A percentile compares a stretch with the other conserved stretches of the same genome.
phyloP scores from a whole-genome alignment of 2,888 invertebrate genomes.

The Gonocerus acuteangulatus region DNA sequence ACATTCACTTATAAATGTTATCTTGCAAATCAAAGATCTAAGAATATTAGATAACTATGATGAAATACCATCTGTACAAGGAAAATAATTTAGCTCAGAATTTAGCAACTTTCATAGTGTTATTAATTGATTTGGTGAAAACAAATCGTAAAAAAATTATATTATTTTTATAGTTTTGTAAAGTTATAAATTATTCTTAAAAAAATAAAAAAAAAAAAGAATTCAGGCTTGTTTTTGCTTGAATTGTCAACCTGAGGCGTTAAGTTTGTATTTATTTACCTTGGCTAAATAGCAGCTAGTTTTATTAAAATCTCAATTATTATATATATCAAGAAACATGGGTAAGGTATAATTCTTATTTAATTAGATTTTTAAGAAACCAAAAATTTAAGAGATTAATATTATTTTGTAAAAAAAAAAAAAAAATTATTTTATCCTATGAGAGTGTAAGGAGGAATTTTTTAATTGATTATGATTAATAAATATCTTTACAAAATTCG shows the following conservation, averaged over 20 bases:
- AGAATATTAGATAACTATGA: too few species aligned
- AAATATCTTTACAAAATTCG: constrained; percentile 18
- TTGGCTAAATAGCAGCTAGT: constrained; percentile 21
- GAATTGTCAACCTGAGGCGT: constrained; percentile 5
- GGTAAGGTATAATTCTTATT: constrained; percentile 31
- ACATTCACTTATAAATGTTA: too few species aligned
- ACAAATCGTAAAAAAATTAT: constrained; percentile 2
- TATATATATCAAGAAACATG: constrained; percentile 25
- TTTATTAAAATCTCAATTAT: constrained; percentile 28
- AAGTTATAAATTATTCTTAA: constrained; percentile 23
- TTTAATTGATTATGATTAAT: constrained; percentile 25
- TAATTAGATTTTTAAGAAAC: constrained; percentile 34
- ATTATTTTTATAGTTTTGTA: neutral
- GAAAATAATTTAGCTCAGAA: neutral
- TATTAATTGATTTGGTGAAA: neutral
- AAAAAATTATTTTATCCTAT: constrained; percentile 25
- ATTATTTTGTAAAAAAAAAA: constrained; percentile 35
- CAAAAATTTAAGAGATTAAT: constrained; percentile 32
- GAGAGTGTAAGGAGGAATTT: constrained; percentile 23
- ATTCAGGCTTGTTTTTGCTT: constrained; percentile 10
- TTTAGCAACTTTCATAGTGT: neutral
- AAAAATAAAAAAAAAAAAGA: constrained; percentile 8
- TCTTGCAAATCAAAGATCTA: too few species aligned
- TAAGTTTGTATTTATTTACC: constrained; percentile 14
- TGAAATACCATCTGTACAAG: too few species aligned